A percentile compares a stretch with the other conserved stretches of the same genome.
phyloP scores from a whole-genome alignment of 1,140 invertebrate genomes.

The Melipona quadrifasciata region DNA sequence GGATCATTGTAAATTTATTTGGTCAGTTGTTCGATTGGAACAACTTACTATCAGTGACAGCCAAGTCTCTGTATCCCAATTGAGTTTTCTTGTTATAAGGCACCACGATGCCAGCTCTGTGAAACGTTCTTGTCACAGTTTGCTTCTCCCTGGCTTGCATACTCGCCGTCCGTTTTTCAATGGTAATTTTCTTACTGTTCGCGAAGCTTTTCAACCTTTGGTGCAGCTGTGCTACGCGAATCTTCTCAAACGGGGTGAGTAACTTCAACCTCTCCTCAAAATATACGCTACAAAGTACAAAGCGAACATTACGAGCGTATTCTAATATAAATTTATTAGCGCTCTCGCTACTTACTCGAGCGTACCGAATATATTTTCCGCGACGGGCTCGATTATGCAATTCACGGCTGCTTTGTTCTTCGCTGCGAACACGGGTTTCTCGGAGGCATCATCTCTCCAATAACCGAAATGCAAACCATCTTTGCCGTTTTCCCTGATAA shows the following conservation, averaged over 20 bases:
- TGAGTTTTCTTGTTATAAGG: slow-evolving; percentile 91
- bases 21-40: slow-evolving; percentile 47
- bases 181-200: slow-evolving; percentile 84
- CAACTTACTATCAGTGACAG: slow-evolving; percentile 87
- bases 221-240: slow-evolving; percentile 83
- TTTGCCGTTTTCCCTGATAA: slow-evolving; percentile 86
- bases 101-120: slow-evolving; percentile 94
- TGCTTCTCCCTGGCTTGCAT: slow-evolving; percentile 86
- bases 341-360: slow-evolving; percentile 84
- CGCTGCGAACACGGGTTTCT: slow-evolving; percentile 89
- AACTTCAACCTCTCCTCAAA: slow-evolving; percentile 85
- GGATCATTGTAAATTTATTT: background rate
- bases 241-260: slow-evolving; percentile 86
- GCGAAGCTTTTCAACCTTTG: slow-evolving; percentile 86
- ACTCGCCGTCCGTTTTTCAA: slow-evolving; percentile 84
- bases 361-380: slow-evolving; percentile 93
- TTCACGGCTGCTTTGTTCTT: slow-evolving; percentile 87
- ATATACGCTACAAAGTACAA: slow-evolving; percentile 82
- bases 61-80: slow-evolving; percentile 90
- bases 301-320: background rate
- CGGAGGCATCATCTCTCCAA: slow-evolving; percentile 91
- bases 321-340: background rate
- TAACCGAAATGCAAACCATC: slow-evolving; percentile 93
- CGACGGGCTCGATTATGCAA: slow-evolving; percentile 87
- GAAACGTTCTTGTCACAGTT: slow-evolving; percentile 90